Evolutionary conservation across 1,140 invertebrate species (phyloP).

Genomic region (Aethina tumida): DNA sequence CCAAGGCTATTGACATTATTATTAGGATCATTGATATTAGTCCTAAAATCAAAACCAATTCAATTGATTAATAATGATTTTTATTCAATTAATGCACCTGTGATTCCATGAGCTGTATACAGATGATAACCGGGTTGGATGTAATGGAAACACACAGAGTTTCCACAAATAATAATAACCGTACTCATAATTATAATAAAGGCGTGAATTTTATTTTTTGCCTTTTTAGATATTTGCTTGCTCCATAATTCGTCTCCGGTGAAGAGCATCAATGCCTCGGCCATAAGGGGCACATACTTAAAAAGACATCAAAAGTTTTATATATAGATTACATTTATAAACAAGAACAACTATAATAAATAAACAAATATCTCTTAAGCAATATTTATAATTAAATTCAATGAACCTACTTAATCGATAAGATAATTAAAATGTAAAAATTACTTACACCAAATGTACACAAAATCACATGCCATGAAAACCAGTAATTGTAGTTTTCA

Average conservation of each 20-base stretch:
- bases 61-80: background rate
- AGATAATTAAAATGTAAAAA: background rate
- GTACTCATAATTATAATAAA: conserved; percentile 19
- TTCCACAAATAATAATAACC: conserved; percentile 18
- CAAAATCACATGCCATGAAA: conserved; percentile 23
- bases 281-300: conserved; percentile 25
- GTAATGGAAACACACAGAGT: conserved; percentile 16
- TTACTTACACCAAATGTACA: conserved; percentile 24
- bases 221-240: conserved; percentile 14
- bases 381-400: background rate
- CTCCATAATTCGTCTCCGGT: conserved; percentile 24
- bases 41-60: conserved; percentile 13
- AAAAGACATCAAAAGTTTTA: conserved; percentile 10
- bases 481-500: no score
- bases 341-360: background rate
- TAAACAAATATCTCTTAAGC: background rate
- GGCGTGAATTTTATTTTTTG: conserved; percentile 23
- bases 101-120: conserved; percentile 23
- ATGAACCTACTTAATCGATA: background rate
- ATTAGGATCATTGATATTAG: conserved; percentile 22
- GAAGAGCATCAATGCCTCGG: conserved; percentile 24
- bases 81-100: conserved; percentile 18
- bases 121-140: conserved; percentile 19
- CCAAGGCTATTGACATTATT: conserved; percentile 16
- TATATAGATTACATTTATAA: no score